These are phyloP conservation scores for Bettongia penicillata DNA, from an alignment of 2,113 vertebrate species.

Conservation along the genomic window DNA sequence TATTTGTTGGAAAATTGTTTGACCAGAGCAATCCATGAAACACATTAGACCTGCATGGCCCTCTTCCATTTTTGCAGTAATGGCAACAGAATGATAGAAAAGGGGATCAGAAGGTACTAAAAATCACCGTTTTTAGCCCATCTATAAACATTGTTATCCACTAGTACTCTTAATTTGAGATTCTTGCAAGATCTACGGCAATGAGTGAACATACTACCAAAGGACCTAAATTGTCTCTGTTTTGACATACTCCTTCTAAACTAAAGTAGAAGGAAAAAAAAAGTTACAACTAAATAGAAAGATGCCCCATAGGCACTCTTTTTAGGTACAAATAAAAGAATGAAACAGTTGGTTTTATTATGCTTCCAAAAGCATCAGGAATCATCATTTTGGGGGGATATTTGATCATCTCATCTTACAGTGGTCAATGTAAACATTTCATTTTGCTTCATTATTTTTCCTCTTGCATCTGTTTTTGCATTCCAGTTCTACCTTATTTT, in stretches of 20 bases:
- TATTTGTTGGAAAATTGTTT: slow-evolving; percentile 1
- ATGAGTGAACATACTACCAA: not conserved
- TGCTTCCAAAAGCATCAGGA: not conserved
- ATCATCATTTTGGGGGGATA: not conserved
- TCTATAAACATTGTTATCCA: not conserved
- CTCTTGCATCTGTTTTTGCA: not conserved
- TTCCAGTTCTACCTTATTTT: not conserved
- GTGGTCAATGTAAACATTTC: not conserved
- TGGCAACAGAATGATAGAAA: not conserved
- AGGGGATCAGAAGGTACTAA: not conserved
- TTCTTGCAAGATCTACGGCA: not conserved
- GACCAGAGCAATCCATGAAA: not conserved
- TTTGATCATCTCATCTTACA: not conserved
- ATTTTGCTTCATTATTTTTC: not conserved
- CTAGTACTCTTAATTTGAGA: not conserved
- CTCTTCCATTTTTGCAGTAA: not conserved
- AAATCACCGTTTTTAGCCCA: not conserved
- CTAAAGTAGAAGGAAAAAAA: not conserved
- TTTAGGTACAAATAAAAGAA: not conserved
- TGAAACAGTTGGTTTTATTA: not conserved
- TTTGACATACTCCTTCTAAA: not conserved
- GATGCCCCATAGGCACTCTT: not conserved
- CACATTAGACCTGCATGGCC: not conserved
- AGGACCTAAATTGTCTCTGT: not conserved
- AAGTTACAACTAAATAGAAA: not conserved